Base-by-base conservation (phyloP, 2,797 vertebrate genomes). In the Silurus lanzhouensis region DNA sequence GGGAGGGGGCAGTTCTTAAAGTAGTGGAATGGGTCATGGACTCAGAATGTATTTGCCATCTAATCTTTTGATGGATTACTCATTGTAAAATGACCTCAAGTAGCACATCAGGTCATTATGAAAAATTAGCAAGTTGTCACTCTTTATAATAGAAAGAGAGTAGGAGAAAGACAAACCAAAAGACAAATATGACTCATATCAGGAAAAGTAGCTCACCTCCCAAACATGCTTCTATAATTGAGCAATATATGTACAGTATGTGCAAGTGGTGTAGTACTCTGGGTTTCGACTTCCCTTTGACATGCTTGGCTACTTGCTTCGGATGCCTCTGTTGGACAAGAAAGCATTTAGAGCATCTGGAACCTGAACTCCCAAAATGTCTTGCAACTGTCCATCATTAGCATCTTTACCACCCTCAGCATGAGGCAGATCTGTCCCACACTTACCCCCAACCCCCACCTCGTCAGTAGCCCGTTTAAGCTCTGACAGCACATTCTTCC, bases 401-500 rank as follows among this genome's bases (percentile, higher is more conserved):
- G 75, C 78, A 83, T 63, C 75, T 71, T 82, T 83, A 81, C 67
- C 70, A 52, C 70, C 25, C 78, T 84, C 77, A 85, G 78, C 74
- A 58, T 76, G 55, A 17, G 68, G 78, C 86, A 72, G 87, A 90
- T 93, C 93, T 92, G 90, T 87, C 89, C 93, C 93, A 92, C 93
- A 52, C 93, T 90, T 92, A 57, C 91, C 92, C 92, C 90, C 88
- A 7, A 19, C 93, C 93, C 92, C 93, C 91, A 91, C 92, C 92
- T 92, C 90, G 88, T 22, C 64, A 91, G 93, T 93, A 93, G 92
- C 91, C 92, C 85, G 83, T 90, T 87, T 88, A 86, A 89, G 88
- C 89, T 89, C 85, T 85, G 88, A 87, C 90, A 88, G 90, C 90
- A 90, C 91, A 64, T 57, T 87, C 82, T 89, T 90, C 79, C 85